These are phyloP conservation scores for Polyploca ridens DNA, from an alignment of 2,888 invertebrate genomes.

Conservation along the genomic window DNA sequence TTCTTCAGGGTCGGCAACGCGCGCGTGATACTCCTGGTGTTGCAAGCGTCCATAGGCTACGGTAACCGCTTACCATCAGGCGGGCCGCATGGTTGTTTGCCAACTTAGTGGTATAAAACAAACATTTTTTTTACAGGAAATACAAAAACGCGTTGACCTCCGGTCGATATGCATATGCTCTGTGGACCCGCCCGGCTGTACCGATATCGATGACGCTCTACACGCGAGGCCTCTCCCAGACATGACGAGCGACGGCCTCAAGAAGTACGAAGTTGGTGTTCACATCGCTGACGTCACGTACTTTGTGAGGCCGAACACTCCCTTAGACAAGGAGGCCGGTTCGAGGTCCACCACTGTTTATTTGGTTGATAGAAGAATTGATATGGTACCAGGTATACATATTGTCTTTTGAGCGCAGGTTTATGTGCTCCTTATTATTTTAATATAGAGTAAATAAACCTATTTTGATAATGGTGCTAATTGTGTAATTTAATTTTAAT, in stretches of 20 bases:
- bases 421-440: too few species aligned
- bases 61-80: too few species aligned
- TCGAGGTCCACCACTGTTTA: conserved; percentile 98
- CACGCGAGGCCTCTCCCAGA: conserved; percentile 92
- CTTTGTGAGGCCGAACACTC: conserved; percentile 96
- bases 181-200: conserved; percentile 99
- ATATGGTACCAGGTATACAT: conserved; percentile 89
- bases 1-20: too few species aligned
- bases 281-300: conserved; percentile 99
- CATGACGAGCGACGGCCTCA: conserved; percentile 60
- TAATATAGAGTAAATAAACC: too few species aligned
- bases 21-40: too few species aligned
- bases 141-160: conserved; percentile 91
- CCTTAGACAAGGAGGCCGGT: conserved; percentile 96
- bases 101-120: too few species aligned
- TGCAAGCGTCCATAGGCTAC: too few species aligned
- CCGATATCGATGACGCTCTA: conserved; percentile 99
- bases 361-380: conserved; percentile 95
- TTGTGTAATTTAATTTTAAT: too few species aligned
- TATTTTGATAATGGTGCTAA: too few species aligned
- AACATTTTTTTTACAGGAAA: conserved; percentile 86
- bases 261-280: conserved; percentile 91
- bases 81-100: too few species aligned
- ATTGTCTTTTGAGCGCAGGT: too few species aligned
- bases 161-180: conserved; percentile 95